These are phyloP conservation scores for Baronia brevicornis DNA, from an alignment of 2,888 invertebrate genomes.

Conservation along the genomic window DNA sequence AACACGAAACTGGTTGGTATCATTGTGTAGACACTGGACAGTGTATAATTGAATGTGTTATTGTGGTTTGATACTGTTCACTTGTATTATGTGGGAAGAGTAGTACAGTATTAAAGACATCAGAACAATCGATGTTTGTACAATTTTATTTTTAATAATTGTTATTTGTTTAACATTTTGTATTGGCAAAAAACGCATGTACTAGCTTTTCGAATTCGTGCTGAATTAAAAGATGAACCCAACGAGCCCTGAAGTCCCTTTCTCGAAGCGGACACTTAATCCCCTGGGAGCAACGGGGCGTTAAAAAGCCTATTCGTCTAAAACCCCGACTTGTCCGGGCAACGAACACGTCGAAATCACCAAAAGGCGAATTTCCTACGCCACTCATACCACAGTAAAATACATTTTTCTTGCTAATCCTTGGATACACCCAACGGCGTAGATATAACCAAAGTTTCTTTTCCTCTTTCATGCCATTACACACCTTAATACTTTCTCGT, in stretches of 20 bases:
- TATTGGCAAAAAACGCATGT: background rate
- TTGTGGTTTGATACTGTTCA: too few relatives aligned
- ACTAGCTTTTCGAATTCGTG: background rate
- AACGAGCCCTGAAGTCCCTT: slow-evolving; percentile 6
- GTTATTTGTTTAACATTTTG: too few relatives aligned
- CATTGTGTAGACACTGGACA: background rate
- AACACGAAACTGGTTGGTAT: slow-evolving; percentile 5
- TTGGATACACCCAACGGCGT: background rate
- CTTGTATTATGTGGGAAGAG: too few relatives aligned
- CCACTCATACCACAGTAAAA: slow-evolving; percentile 16
- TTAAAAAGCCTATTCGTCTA: slow-evolving; percentile 17
- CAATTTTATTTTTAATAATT: too few relatives aligned
- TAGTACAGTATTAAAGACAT: too few relatives aligned
- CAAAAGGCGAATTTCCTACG: slow-evolving; percentile 14
- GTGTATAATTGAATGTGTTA: slow-evolving; percentile 5
- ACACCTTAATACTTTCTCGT: background rate
- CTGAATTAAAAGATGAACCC: slow-evolving; percentile 6
- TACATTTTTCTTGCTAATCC: slow-evolving; percentile 19
- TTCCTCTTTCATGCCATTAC: background rate
- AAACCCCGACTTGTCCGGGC: slow-evolving; percentile 13
- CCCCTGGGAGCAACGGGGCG: slow-evolving; percentile 14
- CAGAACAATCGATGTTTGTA: too few relatives aligned
- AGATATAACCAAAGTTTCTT: background rate
- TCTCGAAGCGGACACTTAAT: slow-evolving; percentile 5
- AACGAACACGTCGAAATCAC: slow-evolving; percentile 16